A percentile compares a stretch with the other conserved stretches of the same genome.
Conservation (phyloP, 2,113 vertebrate genomes). For the Bungarus multicinctus region DNA sequence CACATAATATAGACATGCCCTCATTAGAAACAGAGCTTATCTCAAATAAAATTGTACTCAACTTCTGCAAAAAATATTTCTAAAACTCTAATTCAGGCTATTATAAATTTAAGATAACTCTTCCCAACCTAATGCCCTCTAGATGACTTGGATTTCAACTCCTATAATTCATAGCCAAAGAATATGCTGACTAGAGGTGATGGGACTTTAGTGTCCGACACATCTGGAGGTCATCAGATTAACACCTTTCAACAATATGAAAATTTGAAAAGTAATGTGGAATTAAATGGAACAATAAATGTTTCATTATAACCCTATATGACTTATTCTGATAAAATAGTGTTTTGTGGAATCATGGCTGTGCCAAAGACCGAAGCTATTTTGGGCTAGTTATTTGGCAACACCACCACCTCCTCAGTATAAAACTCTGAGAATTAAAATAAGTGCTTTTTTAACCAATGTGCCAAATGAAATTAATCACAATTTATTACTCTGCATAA, state of each 20-base stretch:
- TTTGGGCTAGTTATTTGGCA: neutral
- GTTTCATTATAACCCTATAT: neutral
- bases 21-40: neutral
- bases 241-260: slow-evolving; percentile 2
- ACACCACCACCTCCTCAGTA: neutral
- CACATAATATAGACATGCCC: neutral
- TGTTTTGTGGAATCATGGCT: accelerated
- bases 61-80: neutral
- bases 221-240: neutral
- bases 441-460: slow-evolving; percentile 9
- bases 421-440: slow-evolving; percentile 5
- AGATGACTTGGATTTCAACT: neutral
- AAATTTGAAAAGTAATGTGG: neutral
- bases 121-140: neutral
- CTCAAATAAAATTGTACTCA: neutral
- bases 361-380: neutral
- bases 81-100: neutral
- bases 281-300: neutral
- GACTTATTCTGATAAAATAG: neutral
- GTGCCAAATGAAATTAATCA: slow-evolving; percentile 37
- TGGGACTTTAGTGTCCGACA: neutral
- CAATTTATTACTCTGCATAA: slow-evolving; percentile 32
- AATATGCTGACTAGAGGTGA: neutral
- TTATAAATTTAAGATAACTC: neutral
- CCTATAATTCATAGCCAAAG: neutral